Base-by-base conservation (phyloP, 2,797 vertebrate species). In the Semotilus atromaculatus region DNA sequence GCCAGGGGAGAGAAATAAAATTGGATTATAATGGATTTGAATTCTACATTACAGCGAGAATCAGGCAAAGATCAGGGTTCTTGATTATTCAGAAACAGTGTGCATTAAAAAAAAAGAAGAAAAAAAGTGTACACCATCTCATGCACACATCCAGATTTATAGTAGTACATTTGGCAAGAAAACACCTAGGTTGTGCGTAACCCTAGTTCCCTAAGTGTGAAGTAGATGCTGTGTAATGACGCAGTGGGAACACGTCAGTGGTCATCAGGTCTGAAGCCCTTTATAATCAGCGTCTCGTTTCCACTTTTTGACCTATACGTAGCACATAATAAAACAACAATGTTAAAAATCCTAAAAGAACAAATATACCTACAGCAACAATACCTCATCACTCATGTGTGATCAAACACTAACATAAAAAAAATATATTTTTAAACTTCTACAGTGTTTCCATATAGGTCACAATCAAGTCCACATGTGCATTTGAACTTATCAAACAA, bases 1-100 rank as follows among this genome's bases (percentile, higher is more conserved):
- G 94, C 93, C 94, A 94, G 92, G 91, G 92, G 92, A 92, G 90
- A 95, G 92, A 94, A 95, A 94, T 93, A 95, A 94, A 97, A 97
- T 96, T 93, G 93, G 93, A 95, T 97, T 97, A 97, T 95, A 96
- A 97, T 97, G 95, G 97, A 97, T 96, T 91, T 91, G 93, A 95
- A 95, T 95, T 94, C 92, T 96, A 91, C 94, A 94, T 96, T 13
- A 40, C 36, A 40, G 67, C 0, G 36, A n/a, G 40, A 72, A 72
- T 29, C 70, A 4, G 60, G n/a, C 23, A 29, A 29, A 72, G 26
- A 71, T n/a, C 11, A 67, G 36, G 21, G 67, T 43, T 38, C 23
- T 14, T 14, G 67, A 21, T n/a, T n/a, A 70, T 40, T 13, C 21
- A n/a, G 38, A 70, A 43, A n/a, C 13, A 64, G 29, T 18, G 16